phyloP scores from a whole-genome alignment of 2,113 vertebrate species.

The Ptychochromis oligacanthus region DNA sequence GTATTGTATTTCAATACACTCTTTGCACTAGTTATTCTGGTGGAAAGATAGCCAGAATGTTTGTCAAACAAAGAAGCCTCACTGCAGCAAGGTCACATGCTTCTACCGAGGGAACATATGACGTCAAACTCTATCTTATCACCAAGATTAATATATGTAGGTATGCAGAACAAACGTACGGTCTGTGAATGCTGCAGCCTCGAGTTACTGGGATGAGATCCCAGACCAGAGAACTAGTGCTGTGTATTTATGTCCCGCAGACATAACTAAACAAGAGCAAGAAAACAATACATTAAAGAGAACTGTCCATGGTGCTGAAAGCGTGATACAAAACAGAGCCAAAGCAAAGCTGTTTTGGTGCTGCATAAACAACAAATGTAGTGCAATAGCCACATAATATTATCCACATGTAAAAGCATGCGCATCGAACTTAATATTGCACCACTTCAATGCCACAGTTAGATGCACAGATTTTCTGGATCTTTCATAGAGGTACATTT shows the following conservation, averaged over 20 bases:
- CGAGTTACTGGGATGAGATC: conserved; percentile 11
- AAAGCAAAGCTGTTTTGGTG: not conserved
- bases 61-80: conserved; percentile 10
- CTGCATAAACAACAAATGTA: not conserved
- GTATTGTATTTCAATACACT: not conserved
- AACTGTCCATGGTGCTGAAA: conserved; percentile 66
- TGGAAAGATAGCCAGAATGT: conserved; percentile 8
- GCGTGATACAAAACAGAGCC: not conserved
- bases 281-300: not conserved
- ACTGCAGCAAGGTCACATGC: conserved; percentile 27
- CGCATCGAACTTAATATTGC: not conserved
- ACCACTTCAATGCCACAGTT: conserved; percentile 6
- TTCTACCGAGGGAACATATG: not conserved
- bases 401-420: not conserved
- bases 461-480: not conserved
- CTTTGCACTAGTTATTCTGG: not conserved
- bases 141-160: not conserved
- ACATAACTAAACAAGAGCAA: not conserved
- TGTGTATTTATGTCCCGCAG: conserved; percentile 8
- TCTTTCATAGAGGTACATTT: not conserved
- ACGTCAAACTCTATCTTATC: conserved; percentile 27
- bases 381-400: not conserved
- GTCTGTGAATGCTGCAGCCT: not conserved
- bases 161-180: conserved; percentile 1
- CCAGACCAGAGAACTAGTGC: not conserved